Evolutionary conservation across 2,888 invertebrate species (phyloP), one percentile per base, ranked within the genome.

Genomic region (Polyploca ridens): DNA sequence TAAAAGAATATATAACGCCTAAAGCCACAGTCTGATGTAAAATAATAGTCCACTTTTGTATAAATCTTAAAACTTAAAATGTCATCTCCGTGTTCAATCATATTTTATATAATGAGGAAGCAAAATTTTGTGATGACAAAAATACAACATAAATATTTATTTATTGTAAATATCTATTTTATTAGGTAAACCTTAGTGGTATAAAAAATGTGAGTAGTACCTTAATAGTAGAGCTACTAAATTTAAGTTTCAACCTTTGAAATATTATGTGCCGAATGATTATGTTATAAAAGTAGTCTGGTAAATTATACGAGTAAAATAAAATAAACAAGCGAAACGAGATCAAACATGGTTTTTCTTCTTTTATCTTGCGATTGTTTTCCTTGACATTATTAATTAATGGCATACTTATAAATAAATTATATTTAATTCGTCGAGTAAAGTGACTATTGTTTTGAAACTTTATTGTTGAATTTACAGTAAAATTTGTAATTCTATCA

Each of bases 371-470:
- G 19, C 19, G 19, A 16, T 49, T 49, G 49, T 54, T 54, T 49
- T 54, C 54, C 54, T 54, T 54, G 54, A 54, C 54, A 54, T 54
- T 54, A 54, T 54, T 54, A 16, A 54, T 49, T 49, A 49, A 49
- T 49, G 49, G 6, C 49, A 49, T n/a, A 33, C 4, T 35, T 19
- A 7, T 49, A 49, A 49, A 54, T 54, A 54, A 54, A 54, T 54
- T 10, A 54, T 54, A 54, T 54, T 49, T 19, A 19, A 19, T 19
- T 54, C 19, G 6, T 1, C 4, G 19, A 19, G 19, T 46, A n/a
- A 14, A n/a, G 46, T 14, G 46, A 46, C n/a, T 6, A 46, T 54
- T 54, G 16, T 54, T 54, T 3, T 54, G 4, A 54, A 0, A 6
- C 16, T 19, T 8, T 49, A 10, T 49, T 49, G 16, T 49, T 49